phyloP scores from a whole-genome alignment of 2,888 invertebrate species.

The Axea sp. region DNA sequence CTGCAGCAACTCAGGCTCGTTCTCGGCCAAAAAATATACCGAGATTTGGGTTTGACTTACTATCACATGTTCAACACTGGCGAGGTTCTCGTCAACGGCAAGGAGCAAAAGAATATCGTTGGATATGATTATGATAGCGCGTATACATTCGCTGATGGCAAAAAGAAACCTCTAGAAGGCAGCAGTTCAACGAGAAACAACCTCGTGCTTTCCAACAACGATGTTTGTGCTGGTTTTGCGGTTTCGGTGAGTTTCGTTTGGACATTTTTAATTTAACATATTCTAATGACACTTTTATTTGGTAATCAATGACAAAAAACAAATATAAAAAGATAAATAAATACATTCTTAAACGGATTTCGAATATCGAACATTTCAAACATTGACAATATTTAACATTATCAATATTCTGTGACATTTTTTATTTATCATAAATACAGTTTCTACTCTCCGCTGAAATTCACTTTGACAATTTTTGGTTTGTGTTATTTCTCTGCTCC shows the following conservation, averaged over 20 bases:
- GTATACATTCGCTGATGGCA: conserved; percentile 83
- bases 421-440: no score
- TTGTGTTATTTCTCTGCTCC: no score
- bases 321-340: no score
- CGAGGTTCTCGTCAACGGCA: conserved; percentile 81
- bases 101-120: conserved; percentile 82
- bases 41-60: conserved; percentile 82
- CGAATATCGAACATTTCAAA: no score
- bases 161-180: conserved; percentile 83
- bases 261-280: no score
- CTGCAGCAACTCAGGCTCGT: conserved; percentile 75
- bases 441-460: no score
- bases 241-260: conserved; percentile 81
- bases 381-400: no score
- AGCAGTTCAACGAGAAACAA: conserved; percentile 81
- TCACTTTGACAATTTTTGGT: no score
- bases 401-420: no score
- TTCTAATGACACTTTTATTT: no score
- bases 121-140: conserved; percentile 84
- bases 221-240: conserved; percentile 85
- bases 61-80: conserved; percentile 83
- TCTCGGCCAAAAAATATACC: conserved; percentile 77
- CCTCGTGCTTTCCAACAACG: conserved; percentile 80
- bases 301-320: no score
- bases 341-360: no score